A percentile compares a stretch with the other conserved stretches of the same genome.
phyloP scores from a whole-genome alignment of 1,140 invertebrate genomes.

The Scaptomyza pallida region DNA sequence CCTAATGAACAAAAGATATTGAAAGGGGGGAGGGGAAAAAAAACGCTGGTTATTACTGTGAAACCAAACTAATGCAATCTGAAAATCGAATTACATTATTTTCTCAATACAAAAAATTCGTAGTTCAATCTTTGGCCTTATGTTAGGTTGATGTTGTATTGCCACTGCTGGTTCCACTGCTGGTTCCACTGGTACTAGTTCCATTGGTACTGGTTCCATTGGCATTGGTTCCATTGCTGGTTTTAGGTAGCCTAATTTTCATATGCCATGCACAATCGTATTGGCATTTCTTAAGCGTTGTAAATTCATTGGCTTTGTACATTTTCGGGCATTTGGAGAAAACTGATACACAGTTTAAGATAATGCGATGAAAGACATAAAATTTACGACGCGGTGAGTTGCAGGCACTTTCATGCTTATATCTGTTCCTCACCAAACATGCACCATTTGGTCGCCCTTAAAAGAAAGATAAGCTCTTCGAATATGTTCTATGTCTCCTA shows the following conservation, averaged over 20 bases:
- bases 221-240: neutral
- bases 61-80: too few relatives aligned
- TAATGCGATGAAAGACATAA: slow-evolving; percentile 48
- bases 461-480: neutral
- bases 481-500: neutral
- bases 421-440: slow-evolving; percentile 40
- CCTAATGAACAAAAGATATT: neutral
- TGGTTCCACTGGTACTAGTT: neutral
- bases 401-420: slow-evolving; percentile 32
- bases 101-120: too few relatives aligned
- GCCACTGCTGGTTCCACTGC: neutral
- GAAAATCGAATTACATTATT: neutral
- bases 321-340: slow-evolving; percentile 16
- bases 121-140: too few relatives aligned
- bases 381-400: slow-evolving; percentile 22
- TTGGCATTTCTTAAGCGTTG: slow-evolving; percentile 1
- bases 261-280: slow-evolving; percentile 26
- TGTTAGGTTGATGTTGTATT: too few relatives aligned
- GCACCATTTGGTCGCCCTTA: slow-evolving; percentile 11
- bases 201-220: too few relatives aligned
- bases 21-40: too few relatives aligned
- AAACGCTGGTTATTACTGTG: too few relatives aligned
- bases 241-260: slow-evolving; percentile 12
- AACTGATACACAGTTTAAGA: slow-evolving; percentile 45
- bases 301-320: slow-evolving; percentile 33